phyloP scores from a whole-genome alignment of 2,113 vertebrate genomes.

The Elephantulus edwardii region DNA sequence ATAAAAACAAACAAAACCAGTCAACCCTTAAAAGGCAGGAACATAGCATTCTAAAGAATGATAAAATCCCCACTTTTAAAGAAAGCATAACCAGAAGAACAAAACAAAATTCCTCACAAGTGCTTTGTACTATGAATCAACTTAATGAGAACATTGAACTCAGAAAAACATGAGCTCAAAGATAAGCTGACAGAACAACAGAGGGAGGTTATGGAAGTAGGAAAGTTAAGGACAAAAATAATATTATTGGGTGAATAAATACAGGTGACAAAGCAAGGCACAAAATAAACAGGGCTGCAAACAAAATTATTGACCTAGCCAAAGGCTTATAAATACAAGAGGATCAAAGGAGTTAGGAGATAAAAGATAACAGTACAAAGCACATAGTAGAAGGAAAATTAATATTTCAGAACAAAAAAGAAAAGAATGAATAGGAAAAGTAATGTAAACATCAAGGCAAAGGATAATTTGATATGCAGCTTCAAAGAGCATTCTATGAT shows the following conservation, averaged over 20 bases:
- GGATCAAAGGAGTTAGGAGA: neutral
- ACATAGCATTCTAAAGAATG: neutral
- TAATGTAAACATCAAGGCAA: neutral
- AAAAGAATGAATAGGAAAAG: neutral
- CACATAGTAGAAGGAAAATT: neutral
- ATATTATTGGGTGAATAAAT: neutral
- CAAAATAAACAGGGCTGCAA: neutral
- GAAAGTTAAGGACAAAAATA: neutral
- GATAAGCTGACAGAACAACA: conserved; percentile 13
- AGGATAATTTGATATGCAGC: neutral
- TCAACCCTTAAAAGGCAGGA: conserved; percentile 35
- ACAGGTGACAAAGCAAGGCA: neutral
- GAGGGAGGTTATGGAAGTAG: conserved; percentile 8
- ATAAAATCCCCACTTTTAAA: conserved; percentile 21
- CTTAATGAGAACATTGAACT: conserved; percentile 58
- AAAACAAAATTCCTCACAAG: conserved; percentile 62
- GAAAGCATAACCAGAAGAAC: conserved; percentile 50
- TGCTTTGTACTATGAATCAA: conserved; percentile 53
- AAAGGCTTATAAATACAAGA: neutral
- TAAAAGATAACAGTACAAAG: conserved; percentile 1
- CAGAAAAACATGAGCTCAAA: conserved; percentile 50
- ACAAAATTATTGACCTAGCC: neutral
- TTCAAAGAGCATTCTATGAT: neutral
- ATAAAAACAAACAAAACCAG: conserved; percentile 33
- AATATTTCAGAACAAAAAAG: neutral